A percentile compares a stretch with the other conserved stretches of the same genome.
Conservation (phyloP, 2,888 invertebrate species). For the Leptothorax acervorum region DNA sequence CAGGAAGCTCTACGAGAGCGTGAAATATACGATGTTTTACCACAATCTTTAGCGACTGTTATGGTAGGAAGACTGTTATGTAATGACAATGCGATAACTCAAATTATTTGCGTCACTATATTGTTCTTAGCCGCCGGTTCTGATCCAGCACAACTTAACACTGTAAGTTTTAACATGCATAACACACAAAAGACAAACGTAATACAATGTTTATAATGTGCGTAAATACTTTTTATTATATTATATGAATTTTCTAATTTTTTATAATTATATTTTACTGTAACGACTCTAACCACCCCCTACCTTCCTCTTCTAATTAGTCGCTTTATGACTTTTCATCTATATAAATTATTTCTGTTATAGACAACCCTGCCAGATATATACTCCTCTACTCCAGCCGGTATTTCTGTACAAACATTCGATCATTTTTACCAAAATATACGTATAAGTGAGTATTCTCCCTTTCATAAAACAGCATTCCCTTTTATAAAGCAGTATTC, state of each 20-base stretch:
- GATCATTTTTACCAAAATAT: slow-evolving; percentile 18
- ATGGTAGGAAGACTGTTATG: slow-evolving; percentile 4
- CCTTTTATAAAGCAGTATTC: background rate
- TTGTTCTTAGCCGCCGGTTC: background rate
- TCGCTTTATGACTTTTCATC: background rate
- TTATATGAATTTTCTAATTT: background rate
- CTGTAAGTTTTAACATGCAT: background rate
- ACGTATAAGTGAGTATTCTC: background rate
- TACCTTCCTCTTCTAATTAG: background rate
- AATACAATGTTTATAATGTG: background rate
- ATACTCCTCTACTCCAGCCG: background rate
- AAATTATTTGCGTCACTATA: background rate
- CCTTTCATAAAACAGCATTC: background rate
- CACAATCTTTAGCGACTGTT: slow-evolving; percentile 16
- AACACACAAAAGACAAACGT: background rate
- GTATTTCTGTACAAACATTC: slow-evolving; percentile 3
- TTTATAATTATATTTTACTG: background rate
- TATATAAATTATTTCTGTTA: slow-evolving; percentile 23
- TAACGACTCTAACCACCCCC: background rate
- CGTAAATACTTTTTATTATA: background rate
- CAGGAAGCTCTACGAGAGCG: slow-evolving; percentile 1
- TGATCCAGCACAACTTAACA: slow-evolving; percentile 22
- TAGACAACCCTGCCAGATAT: slow-evolving; percentile 26
- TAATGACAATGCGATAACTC: background rate
- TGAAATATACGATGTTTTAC: slow-evolving; percentile 3